Evolutionary conservation across 1,140 invertebrate genomes (phyloP).

Genomic region (Solen grandis): DNA sequence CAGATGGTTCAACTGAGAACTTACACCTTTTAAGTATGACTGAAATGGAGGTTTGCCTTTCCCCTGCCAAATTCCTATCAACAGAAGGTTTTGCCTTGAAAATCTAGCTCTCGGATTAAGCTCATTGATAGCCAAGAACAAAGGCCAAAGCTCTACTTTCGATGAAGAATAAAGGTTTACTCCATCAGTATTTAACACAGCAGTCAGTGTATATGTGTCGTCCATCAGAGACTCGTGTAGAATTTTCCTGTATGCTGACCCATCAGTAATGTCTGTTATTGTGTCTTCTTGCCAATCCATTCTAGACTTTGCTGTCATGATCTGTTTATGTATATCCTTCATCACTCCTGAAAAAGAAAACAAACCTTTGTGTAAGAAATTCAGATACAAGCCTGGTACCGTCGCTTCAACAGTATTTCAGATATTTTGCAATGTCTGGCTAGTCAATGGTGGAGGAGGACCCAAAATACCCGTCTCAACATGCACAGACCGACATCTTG

Average conservation of each 20-base stretch:
- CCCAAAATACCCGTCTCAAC: background rate
- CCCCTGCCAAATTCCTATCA: conserved; percentile 55
- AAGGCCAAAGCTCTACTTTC: conserved; percentile 51
- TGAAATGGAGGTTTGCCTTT: conserved; percentile 57
- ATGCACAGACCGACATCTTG: background rate
- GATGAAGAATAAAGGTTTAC: conserved; percentile 52
- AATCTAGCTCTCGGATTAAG: conserved; percentile 28
- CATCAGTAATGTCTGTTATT: no score
- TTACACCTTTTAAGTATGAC: conserved; percentile 16
- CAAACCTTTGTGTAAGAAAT: background rate
- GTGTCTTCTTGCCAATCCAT: background rate
- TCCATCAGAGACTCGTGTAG: no score
- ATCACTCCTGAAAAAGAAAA: background rate
- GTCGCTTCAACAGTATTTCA: background rate
- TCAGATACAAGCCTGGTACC: background rate
- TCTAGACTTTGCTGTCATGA: background rate
- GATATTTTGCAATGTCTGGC: background rate
- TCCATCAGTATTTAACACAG: conserved; percentile 61
- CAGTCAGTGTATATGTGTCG: no score
- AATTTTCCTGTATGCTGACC: no score
- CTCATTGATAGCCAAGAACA: conserved; percentile 53
- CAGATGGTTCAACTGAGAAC: conserved; percentile 30
- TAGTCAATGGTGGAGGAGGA: background rate
- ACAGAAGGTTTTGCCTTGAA: conserved; percentile 50
- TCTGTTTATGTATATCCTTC: background rate